Conservation (phyloP, 2,797 vertebrate genomes). For the Hypotaenidia okinawae region DNA sequence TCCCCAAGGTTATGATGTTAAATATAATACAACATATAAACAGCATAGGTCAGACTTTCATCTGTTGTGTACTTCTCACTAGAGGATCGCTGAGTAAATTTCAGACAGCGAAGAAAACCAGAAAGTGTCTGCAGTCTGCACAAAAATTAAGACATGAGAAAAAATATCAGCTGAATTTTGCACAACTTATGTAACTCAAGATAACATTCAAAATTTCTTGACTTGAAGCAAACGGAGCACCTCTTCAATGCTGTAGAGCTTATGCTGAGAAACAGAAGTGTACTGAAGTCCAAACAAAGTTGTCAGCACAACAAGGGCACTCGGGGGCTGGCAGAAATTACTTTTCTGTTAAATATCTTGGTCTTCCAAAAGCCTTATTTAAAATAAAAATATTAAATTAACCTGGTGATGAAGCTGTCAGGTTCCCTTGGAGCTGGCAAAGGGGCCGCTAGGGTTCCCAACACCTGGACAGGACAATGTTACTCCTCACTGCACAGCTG, state of each 20-base stretch:
- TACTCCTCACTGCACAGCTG: background rate
- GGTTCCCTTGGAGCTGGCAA: background rate
- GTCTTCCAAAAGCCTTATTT: background rate
- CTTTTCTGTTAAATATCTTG: background rate
- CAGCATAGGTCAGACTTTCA: background rate
- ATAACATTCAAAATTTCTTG: background rate
- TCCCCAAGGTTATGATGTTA: background rate
- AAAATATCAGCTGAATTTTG: background rate
- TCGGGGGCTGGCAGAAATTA: background rate
- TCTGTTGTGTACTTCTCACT: accelerated
- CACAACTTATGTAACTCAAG: background rate
- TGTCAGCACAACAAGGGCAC: background rate
- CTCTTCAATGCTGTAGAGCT: background rate
- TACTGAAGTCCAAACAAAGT: background rate
- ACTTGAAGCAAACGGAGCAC: background rate
- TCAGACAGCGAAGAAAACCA: background rate
- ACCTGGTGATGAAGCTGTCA: background rate
- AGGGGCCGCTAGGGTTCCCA: background rate
- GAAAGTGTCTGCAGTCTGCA: background rate
- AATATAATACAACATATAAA: background rate
- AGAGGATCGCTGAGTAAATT: background rate
- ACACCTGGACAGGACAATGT: background rate
- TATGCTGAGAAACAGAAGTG: background rate
- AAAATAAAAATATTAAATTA: background rate
- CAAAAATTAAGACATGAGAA: background rate